Base-by-base conservation (phyloP, 2,888 invertebrate species). In the Cryptophagus acutangulus region DNA sequence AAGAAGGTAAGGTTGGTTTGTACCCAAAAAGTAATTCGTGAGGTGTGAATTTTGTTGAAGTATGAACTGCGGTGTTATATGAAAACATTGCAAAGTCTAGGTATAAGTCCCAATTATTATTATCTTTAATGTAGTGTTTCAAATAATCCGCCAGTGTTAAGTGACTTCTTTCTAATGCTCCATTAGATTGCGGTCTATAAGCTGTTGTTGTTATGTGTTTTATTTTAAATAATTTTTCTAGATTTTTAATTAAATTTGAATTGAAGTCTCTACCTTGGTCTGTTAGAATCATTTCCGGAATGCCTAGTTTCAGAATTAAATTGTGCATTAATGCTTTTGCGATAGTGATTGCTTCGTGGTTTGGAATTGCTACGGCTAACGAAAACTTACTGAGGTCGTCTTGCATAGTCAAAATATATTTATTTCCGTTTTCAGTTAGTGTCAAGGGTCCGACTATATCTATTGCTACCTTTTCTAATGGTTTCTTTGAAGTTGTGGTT, bases 341-440 rank as follows among this genome's bases (percentile, higher is more conserved):
- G 4, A 65, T 49, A 0, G 62, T 65, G 25, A 20, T 15, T 1
- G 66, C 55, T 51, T 62, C 59, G 13, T 57, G 52, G 51, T 65
- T 61, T 3, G 50, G 52, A 6, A 67, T 45, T 1, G 62, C 45
- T 26, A 45, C 48, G 3, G 63, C 62, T 41, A 53, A 48, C 8
- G 57, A 56, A 43, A 51, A 66, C 56, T 66, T 64, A 0, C 63
- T 59, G n/a, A 62, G 39, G 41, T 64, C 60, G 35, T 65, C 62
- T 51, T 63, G 60, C 3, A 61, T 15, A 0, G 65, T 65, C n/a
- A 67, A 34, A 16, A 66, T 57, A 36, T 50, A 66, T 49, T 51
- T 52, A 40, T 63, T 63, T 12, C 57, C 59, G 5, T 43, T 30
- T 39, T 54, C 47, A 0, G 62, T 58, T 33, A 54, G 20, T 2